These are phyloP conservation scores for Engystomops pustulosus DNA, from an alignment of 2,113 vertebrate genomes.

Conservation along the genomic window DNA sequence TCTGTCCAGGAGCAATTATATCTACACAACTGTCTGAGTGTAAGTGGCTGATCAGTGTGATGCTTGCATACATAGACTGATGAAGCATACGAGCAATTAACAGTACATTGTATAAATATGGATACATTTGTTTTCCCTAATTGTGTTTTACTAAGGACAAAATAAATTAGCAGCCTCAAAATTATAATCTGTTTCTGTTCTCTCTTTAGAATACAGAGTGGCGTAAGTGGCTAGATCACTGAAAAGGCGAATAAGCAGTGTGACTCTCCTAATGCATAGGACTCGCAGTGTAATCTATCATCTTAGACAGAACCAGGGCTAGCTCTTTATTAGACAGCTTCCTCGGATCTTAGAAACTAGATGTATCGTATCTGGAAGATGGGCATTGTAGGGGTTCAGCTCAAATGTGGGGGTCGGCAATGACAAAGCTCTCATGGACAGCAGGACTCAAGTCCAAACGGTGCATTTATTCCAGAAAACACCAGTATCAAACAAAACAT, in stretches of 20 bases:
- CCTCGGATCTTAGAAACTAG: slow-evolving; percentile 17
- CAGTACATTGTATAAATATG: not conserved
- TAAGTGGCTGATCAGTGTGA: not conserved
- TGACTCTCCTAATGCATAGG: not conserved
- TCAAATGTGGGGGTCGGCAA: too few species aligned
- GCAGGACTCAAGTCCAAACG: too few species aligned
- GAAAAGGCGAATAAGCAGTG: slow-evolving; percentile 4
- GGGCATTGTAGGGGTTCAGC: not conserved
- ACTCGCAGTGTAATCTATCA: slow-evolving; percentile 43
- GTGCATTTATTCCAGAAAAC: too few species aligned
- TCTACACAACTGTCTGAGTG: not conserved
- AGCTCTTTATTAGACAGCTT: slow-evolving; percentile 38
- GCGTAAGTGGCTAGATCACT: slow-evolving; percentile 25
- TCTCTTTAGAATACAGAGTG: not conserved
- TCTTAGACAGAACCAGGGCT: slow-evolving; percentile 51
- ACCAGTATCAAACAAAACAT: too few species aligned
- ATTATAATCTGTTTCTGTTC: not conserved
- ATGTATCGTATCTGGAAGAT: not conserved
- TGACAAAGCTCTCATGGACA: too few species aligned
- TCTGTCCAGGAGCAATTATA: not conserved
- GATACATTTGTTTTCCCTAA: not conserved
- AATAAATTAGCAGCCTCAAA: not conserved
- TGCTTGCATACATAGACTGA: not conserved
- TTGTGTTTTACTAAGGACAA: slow-evolving; percentile 2
- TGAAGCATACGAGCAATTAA: not conserved